Base-by-base conservation (phyloP, 2,888 invertebrate genomes). In the Calameuta pallipes region DNA sequence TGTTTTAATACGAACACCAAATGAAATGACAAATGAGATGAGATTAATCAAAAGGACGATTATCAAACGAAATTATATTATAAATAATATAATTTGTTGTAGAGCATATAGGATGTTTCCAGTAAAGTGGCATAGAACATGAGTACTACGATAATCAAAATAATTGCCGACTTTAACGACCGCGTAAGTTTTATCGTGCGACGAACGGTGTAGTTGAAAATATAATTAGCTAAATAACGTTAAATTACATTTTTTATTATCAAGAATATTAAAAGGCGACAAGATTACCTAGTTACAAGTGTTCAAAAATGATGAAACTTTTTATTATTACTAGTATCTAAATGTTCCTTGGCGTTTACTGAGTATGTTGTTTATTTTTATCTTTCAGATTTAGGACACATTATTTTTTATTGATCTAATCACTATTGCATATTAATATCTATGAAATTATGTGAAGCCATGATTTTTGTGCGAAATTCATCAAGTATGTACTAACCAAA, bases 401-500 rank as follows among this genome's bases (percentile, higher is more conserved):
- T 23, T 56, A 56, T 56, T 56, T 15, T 36, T 23, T 9, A 23
- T 56, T 56, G 23, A 56, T 6, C 9, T 56, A 23, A 56, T 56
- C 2, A 56, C 15, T 23, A 3, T 56, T 56, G 0, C 23, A 9
- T 56, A 23, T 23, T 23, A 23, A 9, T 56, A 56, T 56, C 1
- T 56, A 2, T 56, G 23, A 15, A 56, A 23, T 56, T 23, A 23
- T 23, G 23, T 56, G 9, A 56, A 56, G 56, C 23, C 9, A 56
- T 56, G 56, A 56, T 56, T 23, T 56, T 9, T 23, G 23, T 56
- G 23, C 9, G 56, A 56, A 23, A 56, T 23, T 56, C 23, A 56
- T 56, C 56, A 56, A 56, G 6, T 30, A n/a, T 71, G 3, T 83
- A 87, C 87, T 9, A 82, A 87, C 88, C 88, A 82, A 79, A 85